Base-by-base conservation (phyloP, 2,113 vertebrate species). In the Sceloporus tristichus region DNA sequence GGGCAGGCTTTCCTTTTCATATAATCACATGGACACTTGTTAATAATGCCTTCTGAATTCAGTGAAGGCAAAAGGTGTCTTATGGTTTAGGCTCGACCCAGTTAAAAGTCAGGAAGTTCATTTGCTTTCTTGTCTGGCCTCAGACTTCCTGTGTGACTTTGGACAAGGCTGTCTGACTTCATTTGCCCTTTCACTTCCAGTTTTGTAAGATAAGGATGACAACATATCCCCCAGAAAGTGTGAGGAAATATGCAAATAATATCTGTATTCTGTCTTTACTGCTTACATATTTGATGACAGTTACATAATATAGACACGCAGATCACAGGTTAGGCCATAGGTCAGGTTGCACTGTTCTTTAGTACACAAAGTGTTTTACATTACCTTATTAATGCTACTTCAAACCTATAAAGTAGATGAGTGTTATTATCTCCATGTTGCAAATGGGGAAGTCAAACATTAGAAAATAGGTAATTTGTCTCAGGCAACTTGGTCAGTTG, bases 181-280 rank as follows among this genome's bases (percentile, higher is more conserved):
- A 86, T 86, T 59, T 92, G 88, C 90, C 84, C 78, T 66, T 87
- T 91, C 89, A 86, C 0, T 75, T 91, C 76, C 10, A 68, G 59
- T 62, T 88, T 68, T 82, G n/a, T 59, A 92, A 53, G 48, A 82
- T 0, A 0, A 42, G 48, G 91, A 78, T 70, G 84, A 86, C 82
- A 88, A 16, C 73, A 82, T 92, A 91, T 85, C 82, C 81, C 56
- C 91, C 48, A 48, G 5, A 34, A 5, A 29, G 23, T 29, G 18
- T 48, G 54, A 75, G 9, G 79, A 85, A 87, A 65, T 40, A 42
- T 1, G 38, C 56, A 78, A 66, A 38, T 42, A 48, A 70, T 42
- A 34, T n/a, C 13, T 68, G 70, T 82, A 66, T 62, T 65, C 14
- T n/a, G 8, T 23, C 19, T 8, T 34, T n/a, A n/a, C 40, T 42